These are phyloP conservation scores for Lophotriccus pileatus DNA, from an alignment of 2,797 vertebrate species.

Conservation along the genomic window DNA sequence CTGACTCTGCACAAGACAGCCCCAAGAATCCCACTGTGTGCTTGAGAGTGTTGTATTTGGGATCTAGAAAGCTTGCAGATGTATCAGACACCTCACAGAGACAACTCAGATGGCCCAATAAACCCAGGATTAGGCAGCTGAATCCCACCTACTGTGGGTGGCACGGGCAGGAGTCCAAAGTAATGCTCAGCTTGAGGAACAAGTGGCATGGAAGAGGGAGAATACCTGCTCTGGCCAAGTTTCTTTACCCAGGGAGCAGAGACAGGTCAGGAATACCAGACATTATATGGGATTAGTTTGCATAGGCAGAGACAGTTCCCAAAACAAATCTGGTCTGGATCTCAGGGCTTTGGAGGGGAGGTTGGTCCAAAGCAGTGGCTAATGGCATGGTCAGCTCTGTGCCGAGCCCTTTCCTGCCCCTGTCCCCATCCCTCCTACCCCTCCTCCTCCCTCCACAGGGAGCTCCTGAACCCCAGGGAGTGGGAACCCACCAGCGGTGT, in stretches of 20 bases:
- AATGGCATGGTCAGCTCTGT: fast-evolving
- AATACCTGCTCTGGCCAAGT: neutral
- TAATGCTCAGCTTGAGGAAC: neutral
- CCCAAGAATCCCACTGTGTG: neutral
- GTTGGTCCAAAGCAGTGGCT: neutral
- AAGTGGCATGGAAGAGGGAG: neutral
- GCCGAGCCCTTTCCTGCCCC: neutral
- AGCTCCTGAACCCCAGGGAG: neutral
- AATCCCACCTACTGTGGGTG: neutral
- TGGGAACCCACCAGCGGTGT: neutral
- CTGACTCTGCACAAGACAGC: neutral
- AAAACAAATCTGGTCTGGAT: neutral
- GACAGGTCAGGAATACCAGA: conserved; percentile 58
- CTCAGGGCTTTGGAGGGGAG: neutral
- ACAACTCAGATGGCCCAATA: neutral
- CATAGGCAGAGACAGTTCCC: neutral
- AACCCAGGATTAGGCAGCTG: neutral
- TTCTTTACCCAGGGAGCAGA: conserved; percentile 1
- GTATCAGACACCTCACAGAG: neutral
- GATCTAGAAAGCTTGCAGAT: neutral
- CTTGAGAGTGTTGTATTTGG: neutral
- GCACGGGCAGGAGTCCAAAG: neutral
- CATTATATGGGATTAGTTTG: conserved; percentile 24
- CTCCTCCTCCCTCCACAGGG: neutral
- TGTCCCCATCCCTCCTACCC: neutral